Base-by-base conservation (phyloP, 2,888 invertebrate genomes). In the Cerceris rybyensis region DNA sequence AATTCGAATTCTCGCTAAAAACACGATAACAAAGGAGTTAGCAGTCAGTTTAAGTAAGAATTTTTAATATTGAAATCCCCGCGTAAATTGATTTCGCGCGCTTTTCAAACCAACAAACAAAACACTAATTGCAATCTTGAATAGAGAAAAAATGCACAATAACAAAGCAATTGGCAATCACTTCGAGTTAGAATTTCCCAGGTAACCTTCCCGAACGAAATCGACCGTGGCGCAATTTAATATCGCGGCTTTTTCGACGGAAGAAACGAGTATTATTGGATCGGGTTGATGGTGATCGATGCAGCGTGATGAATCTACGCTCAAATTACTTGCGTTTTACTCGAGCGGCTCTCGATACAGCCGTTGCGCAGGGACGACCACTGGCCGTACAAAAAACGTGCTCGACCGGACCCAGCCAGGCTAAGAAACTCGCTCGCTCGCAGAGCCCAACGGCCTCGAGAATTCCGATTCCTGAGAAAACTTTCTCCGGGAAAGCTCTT, bases 271-370 rank as follows among this genome's bases (percentile, higher is more conserved):
- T 63, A 59, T 78, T 77, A 75, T 83, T 80, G 78, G 71, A 61
- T 71, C 77, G 64, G 55, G 81, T 76, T 82, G 82, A 78, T 83
- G 81, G 73, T 75, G 83, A 83, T 83, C 80, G 75, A 70, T 71
- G 78, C 79, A 61, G 41, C 41, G 55, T 57, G 65, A 57, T 74
- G 75, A 70, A 75, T 82, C 68, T 72, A 43, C 66, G 76, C 60
- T 77, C 70, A 75, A 76, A 82, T 84, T 82, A 74, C 78, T 82
- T 74, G 82, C 74, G 74, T 84, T 81, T 79, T 75, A 75, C 61
- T 50, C 55, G 60, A 52, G 50, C 59, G 46, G 42, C 58, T 70
- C 64, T 55, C 58, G 61, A 70, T 66, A 46, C 64, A 66, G 67
- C 57, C 58, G 61, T 79, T 63, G 75, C 61, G 41, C 76, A 77